Conservation (phyloP, 1,140 invertebrate genomes). For the Neelides sp. region DNA sequence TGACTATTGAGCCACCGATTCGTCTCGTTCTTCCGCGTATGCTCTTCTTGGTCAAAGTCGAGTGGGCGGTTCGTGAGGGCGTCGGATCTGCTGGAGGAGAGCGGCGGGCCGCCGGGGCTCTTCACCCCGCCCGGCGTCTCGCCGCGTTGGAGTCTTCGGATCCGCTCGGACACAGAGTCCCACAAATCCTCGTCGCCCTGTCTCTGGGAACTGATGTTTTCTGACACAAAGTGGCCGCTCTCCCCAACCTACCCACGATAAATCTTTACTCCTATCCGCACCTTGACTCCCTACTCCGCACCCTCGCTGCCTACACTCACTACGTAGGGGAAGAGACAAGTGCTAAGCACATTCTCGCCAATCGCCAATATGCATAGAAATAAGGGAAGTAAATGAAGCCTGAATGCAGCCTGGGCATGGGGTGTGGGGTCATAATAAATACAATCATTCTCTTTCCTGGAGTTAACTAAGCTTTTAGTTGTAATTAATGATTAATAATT, state of each 20-base stretch:
- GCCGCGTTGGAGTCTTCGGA: conserved; percentile 42
- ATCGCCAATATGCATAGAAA: too few relatives aligned
- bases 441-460: too few relatives aligned
- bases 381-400: too few relatives aligned
- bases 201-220: conserved; percentile 37
- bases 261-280: too few relatives aligned
- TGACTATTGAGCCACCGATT: conserved; percentile 79
- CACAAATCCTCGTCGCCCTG: conserved; percentile 46
- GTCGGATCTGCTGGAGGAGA: conserved; percentile 54
- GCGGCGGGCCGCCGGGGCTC: conserved; percentile 27
- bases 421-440: too few relatives aligned
- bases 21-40: conserved; percentile 73
- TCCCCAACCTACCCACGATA: conserved; percentile 32
- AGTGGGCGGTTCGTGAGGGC: conserved; percentile 62
- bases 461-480: too few relatives aligned
- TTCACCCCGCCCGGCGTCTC: conserved; percentile 20
- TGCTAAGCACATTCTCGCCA: too few relatives aligned
- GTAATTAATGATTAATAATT: too few relatives aligned
- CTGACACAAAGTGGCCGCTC: conserved; percentile 33
- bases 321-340: too few relatives aligned
- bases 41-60: conserved; percentile 73
- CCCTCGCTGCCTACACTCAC: too few relatives aligned
- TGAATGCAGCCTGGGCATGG: too few relatives aligned
- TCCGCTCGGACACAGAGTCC: conserved; percentile 59
- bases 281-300: too few relatives aligned